Conservation (phyloP, 2,888 invertebrate species). For the Xestia rhomboidea region DNA sequence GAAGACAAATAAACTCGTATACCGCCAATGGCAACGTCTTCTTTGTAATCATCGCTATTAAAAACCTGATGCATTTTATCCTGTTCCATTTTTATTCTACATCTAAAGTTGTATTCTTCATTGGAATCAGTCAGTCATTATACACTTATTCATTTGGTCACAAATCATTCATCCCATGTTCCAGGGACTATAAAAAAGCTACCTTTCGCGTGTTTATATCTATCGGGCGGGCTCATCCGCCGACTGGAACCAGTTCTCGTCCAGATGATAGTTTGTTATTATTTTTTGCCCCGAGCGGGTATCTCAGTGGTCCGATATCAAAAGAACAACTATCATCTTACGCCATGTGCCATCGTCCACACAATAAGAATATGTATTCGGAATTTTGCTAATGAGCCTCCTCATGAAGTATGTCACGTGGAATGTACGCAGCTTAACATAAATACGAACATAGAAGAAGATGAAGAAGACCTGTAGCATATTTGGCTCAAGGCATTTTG, state of each 20-base stretch:
- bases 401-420: constrained; percentile 26
- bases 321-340: constrained; percentile 70
- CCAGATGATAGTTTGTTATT: constrained; percentile 88
- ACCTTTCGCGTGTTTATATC: constrained; percentile 79
- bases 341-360: constrained; percentile 62
- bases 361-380: constrained; percentile 58
- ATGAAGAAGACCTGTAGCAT: constrained; percentile 4
- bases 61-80: constrained; percentile 52
- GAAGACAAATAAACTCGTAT: constrained; percentile 50
- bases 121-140: constrained; percentile 56
- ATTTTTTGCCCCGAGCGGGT: constrained; percentile 80
- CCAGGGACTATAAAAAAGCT: constrained; percentile 73
- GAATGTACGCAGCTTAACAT: constrained; percentile 34
- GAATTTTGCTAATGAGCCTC: constrained; percentile 45
- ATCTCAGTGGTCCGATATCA: constrained; percentile 71
- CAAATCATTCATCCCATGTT: constrained; percentile 63
- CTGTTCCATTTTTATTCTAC: constrained; percentile 51
- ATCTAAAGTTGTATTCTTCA: constrained; percentile 32
- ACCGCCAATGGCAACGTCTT: constrained; percentile 52
- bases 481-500: constrained; percentile 27
- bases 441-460: constrained; percentile 4
- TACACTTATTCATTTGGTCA: constrained; percentile 46
- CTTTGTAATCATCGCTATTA: constrained; percentile 58
- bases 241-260: constrained; percentile 83
- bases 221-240: constrained; percentile 80